Evolutionary conservation across 2,797 vertebrate genomes (phyloP).

Genomic region (Syndactyla subalaris): DNA sequence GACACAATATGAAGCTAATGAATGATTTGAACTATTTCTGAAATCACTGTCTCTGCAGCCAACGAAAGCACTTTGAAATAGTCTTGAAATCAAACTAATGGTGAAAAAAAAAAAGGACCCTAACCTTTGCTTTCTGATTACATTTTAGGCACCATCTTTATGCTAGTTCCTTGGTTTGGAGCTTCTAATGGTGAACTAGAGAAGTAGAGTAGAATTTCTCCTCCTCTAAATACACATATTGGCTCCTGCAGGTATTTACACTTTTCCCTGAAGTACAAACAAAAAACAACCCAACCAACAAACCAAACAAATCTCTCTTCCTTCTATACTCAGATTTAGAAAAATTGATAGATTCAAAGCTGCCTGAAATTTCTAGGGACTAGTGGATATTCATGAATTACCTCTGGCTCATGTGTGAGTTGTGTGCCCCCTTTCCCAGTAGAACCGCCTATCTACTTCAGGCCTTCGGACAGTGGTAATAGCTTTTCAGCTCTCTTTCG

Average conservation of each 20-base stretch:
- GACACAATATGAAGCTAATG: slow-evolving; percentile 15
- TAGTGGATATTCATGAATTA: neutral
- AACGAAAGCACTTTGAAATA: neutral
- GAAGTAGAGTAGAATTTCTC: neutral
- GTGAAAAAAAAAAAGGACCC: neutral
- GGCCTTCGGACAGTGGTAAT: neutral
- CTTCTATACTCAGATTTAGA: neutral
- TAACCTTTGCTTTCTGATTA: neutral
- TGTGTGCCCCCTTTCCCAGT: neutral
- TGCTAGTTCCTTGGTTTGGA: neutral
- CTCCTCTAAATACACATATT: neutral
- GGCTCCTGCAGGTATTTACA: neutral
- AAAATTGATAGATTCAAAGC: neutral
- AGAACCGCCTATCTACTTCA: neutral
- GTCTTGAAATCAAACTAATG: neutral
- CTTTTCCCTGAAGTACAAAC: neutral
- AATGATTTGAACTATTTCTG: slow-evolving; percentile 21
- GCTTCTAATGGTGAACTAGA: neutral
- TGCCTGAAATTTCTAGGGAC: neutral
- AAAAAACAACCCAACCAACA: neutral
- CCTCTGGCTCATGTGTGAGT: neutral
- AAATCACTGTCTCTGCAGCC: neutral
- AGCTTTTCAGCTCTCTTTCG: neutral
- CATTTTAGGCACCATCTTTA: neutral
- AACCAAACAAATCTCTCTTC: neutral